Evolutionary conservation across 2,797 vertebrate genomes (phyloP), one percentile per base, ranked within the genome.

Genomic region (Sebastes ruberrimus): DNA sequence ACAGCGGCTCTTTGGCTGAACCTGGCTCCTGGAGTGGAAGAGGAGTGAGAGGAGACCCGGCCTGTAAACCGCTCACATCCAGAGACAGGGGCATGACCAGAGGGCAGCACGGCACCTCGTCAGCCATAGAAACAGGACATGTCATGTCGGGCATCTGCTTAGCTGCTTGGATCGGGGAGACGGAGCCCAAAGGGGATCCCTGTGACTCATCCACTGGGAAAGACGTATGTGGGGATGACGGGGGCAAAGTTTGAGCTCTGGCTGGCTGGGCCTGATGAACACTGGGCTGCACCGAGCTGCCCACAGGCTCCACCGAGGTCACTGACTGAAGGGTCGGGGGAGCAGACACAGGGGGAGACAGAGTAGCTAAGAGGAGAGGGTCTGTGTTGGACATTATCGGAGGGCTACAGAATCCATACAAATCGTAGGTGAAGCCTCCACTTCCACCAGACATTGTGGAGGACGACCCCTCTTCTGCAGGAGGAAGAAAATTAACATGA

Each of bases 101-200:
- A 27, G 95, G 94, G 88, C 96, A 97, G 88, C 96, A 97, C 64
- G 95, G 94, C 35, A 96, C 83, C 22, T 95, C 95, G 0, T 95
- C 95, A 6, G 86, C 88, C 53, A 93, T 52, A 25, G 95, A 93
- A 8, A 87, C 80, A 0, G 93, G 85, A 74, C 91, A 94, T 2
- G 86, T 83, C 35, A 95, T 78, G 28, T 96, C 93, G 0, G 89
- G 76, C 75, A 92, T 86, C 75, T 93, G 92, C 90, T 93, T 93
- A 82, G 91, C 76, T 2, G 87, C 81, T 9, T 93, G 94, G 30
- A 83, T 71, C 2, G 95, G 94, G 4, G 96, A 95, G 42, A 89
- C 49, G 11, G 94, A 69, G 27, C 88, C 86, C 46, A 89, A 70
- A 49, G 91, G 94, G 3, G 89, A 91, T n/a, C 75, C 88, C 46